Conservation (phyloP, 1,140 invertebrate species). For the Cyphomyrmex costatus region DNA sequence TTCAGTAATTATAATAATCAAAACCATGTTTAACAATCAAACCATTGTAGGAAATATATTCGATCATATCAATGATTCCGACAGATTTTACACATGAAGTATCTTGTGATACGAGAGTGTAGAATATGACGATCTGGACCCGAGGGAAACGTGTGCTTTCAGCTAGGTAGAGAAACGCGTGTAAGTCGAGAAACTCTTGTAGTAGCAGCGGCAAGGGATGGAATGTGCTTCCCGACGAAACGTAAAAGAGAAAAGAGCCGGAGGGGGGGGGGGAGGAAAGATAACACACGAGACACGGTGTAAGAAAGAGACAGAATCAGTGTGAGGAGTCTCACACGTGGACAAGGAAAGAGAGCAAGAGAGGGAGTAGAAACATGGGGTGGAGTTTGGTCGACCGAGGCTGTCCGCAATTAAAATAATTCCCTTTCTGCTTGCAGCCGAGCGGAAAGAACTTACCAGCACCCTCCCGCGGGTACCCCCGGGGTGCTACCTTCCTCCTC, state of each 20-base stretch:
- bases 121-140: constrained; percentile 63
- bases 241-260: constrained; percentile 53
- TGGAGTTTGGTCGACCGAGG: constrained; percentile 83
- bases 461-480: constrained; percentile 77
- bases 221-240: constrained; percentile 73
- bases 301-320: constrained; percentile 61
- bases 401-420: constrained; percentile 88
- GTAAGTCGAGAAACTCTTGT: constrained; percentile 60
- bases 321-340: constrained; percentile 61
- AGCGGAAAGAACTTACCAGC: constrained; percentile 85
- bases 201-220: constrained; percentile 50
- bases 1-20: background rate
- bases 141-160: constrained; percentile 62
- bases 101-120: constrained; percentile 29
- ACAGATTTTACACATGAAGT: background rate
- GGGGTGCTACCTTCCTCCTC: constrained; percentile 72
- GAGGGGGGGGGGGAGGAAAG: constrained; percentile 37
- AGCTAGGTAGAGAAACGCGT: constrained; percentile 67
- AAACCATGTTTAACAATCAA: background rate
- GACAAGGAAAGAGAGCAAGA: constrained; percentile 66
- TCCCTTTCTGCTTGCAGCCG: constrained; percentile 86
- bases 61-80: background rate
- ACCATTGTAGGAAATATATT: background rate
- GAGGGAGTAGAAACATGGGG: constrained; percentile 49
- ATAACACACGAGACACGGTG: constrained; percentile 58